These are phyloP conservation scores for Engystomops pustulosus DNA, from an alignment of 2,113 vertebrate species.

Conservation along the genomic window DNA sequence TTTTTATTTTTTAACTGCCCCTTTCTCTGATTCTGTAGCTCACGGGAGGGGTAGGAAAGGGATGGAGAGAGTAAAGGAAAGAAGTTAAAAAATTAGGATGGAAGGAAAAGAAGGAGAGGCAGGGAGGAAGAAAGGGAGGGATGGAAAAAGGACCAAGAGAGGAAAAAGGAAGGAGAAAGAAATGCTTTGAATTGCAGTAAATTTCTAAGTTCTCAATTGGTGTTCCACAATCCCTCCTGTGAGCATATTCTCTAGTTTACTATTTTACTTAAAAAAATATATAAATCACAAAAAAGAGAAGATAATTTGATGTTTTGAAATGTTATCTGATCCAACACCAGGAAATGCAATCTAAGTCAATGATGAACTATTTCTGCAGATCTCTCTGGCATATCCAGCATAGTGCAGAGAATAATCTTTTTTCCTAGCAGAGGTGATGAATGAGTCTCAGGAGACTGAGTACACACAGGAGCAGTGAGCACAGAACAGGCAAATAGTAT, in stretches of 20 bases:
- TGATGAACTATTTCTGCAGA: constrained; percentile 31
- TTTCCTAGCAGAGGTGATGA: constrained; percentile 28
- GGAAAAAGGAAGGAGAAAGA: too few relatives aligned
- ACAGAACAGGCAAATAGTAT: constrained; percentile 20
- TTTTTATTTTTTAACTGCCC: too few relatives aligned
- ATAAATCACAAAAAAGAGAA: not conserved
- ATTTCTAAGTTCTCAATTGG: too few relatives aligned
- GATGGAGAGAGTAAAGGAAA: too few relatives aligned
- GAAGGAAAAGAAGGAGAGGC: too few relatives aligned
- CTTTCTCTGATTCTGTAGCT: too few relatives aligned
- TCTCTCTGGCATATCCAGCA: constrained; percentile 20
- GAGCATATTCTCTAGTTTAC: not conserved
- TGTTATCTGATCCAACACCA: not conserved
- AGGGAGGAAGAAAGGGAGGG: too few relatives aligned
- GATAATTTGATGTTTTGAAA: not conserved
- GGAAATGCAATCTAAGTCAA: constrained; percentile 26
- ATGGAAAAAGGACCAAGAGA: too few relatives aligned
- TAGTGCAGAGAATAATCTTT: constrained; percentile 18
- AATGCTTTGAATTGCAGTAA: too few relatives aligned
- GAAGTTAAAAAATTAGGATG: too few relatives aligned
- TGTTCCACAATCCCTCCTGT: too few relatives aligned
- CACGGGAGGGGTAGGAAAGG: too few relatives aligned
- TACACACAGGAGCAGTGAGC: constrained; percentile 13
- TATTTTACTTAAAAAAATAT: not conserved
- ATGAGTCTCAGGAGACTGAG: constrained; percentile 1